Conservation (phyloP, 2,113 vertebrate species). For the Hippocampus mohnikei region DNA sequence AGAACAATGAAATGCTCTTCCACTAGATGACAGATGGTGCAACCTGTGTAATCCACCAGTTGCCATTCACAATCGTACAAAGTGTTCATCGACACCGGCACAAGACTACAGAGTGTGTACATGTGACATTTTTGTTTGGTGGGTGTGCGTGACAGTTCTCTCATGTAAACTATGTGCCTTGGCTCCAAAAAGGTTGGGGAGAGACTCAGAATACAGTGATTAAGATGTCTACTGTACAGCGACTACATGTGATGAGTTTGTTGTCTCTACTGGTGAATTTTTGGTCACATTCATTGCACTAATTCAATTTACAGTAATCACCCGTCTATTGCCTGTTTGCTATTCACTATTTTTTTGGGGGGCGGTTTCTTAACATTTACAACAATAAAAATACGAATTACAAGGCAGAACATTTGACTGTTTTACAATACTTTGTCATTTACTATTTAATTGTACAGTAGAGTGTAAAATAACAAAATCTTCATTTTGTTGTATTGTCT, state of each 20-base stretch:
- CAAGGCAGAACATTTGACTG: no score
- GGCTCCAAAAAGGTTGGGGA: not conserved
- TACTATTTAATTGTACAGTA: no score
- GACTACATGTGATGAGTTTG: not conserved
- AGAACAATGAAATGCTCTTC: not conserved
- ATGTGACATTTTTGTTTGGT: not conserved
- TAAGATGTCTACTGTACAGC: not conserved
- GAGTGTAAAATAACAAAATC: no score
- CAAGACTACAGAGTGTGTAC: not conserved
- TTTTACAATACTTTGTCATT: no score
- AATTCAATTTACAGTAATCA: conserved; percentile 37
- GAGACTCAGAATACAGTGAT: not conserved
- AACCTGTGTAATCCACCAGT: not conserved
- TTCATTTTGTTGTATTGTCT: no score
- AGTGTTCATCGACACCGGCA: not conserved
- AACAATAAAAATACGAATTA: no score
- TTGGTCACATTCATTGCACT: conserved; percentile 51
- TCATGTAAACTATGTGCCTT: not conserved
- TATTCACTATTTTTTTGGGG: not conserved
- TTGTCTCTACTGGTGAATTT: conserved; percentile 11
- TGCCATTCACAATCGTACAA: not conserved
- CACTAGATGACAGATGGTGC: not conserved
- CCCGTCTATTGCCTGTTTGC: not conserved
- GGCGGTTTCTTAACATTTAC: no score
- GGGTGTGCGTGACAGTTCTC: not conserved